Conservation (phyloP, 2,888 invertebrate species). For the Drosophila leonis region DNA sequence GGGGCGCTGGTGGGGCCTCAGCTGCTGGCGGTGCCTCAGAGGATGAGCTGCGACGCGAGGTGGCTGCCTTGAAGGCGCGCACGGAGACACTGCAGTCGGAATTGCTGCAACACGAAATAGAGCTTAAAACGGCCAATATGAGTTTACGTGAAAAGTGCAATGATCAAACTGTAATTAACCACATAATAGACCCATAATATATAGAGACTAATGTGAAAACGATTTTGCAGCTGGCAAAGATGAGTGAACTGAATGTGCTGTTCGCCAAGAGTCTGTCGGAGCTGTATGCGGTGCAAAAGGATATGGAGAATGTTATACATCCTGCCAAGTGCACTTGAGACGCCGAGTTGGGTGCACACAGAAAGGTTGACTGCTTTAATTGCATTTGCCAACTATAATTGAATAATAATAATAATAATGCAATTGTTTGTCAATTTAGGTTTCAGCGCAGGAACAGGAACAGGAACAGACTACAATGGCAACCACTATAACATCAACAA, state of each 20-base stretch:
- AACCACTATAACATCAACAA: slow-evolving; percentile 46
- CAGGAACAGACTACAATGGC: slow-evolving; percentile 80
- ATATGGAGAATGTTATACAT: slow-evolving; percentile 85
- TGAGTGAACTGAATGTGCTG: slow-evolving; percentile 83
- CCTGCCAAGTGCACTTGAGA: slow-evolving; percentile 85
- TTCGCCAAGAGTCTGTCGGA: slow-evolving; percentile 85
- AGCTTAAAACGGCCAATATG: slow-evolving; percentile 88
- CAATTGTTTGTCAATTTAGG: slow-evolving; percentile 47
- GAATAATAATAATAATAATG: slow-evolving; percentile 1
- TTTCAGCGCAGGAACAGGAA: slow-evolving; percentile 83
- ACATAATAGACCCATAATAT: neutral
- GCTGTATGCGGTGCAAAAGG: slow-evolving; percentile 84
- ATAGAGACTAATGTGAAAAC: neutral
- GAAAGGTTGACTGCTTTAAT: slow-evolving; percentile 71
- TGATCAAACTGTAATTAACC: slow-evolving; percentile 89
- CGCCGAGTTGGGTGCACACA: slow-evolving; percentile 81
- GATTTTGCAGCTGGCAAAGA: slow-evolving; percentile 81
- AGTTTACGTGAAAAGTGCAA: slow-evolving; percentile 86
- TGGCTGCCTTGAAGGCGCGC: slow-evolving; percentile 90
- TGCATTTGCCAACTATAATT: neutral
- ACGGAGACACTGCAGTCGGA: slow-evolving; percentile 94
- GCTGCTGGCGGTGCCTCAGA: slow-evolving; percentile 88
- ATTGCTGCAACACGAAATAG: slow-evolving; percentile 93
- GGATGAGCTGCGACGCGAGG: slow-evolving; percentile 91
- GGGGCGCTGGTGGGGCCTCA: slow-evolving; percentile 83